Conservation (phyloP, 2,797 vertebrate species). For the Chaetodon trifasciatus region DNA sequence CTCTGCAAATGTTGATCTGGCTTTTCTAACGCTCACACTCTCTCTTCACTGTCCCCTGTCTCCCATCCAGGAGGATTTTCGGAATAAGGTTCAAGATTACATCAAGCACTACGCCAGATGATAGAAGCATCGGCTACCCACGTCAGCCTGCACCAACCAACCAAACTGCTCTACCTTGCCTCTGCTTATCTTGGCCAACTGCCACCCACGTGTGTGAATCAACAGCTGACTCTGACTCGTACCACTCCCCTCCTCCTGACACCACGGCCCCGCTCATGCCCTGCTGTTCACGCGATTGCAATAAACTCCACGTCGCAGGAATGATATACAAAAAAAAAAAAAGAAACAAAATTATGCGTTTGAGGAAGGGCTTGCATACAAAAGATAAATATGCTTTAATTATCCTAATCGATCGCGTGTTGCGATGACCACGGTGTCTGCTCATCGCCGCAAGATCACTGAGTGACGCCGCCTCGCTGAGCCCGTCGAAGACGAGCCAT, state of each 20-base stretch:
- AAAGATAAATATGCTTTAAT: conserved; percentile 63
- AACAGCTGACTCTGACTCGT: conserved; percentile 63
- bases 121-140: conserved; percentile 80
- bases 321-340: conserved; percentile 17
- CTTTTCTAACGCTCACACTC: background rate
- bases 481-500: conserved; percentile 34
- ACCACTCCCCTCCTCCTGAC: conserved; percentile 21
- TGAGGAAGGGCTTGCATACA: conserved; percentile 52
- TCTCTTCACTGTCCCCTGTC: conserved; percentile 34
- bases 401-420: conserved; percentile 51
- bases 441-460: conserved; percentile 15
- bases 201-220: conserved; percentile 52
- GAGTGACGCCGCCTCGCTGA: conserved; percentile 19
- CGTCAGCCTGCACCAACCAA: conserved; percentile 68
- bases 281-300: conserved; percentile 54
- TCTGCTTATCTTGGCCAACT: conserved; percentile 69
- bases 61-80: conserved; percentile 92
- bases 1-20: background rate
- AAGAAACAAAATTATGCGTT: background rate
- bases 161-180: conserved; percentile 77
- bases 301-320: conserved; percentile 62
- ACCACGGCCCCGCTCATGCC: conserved; percentile 31
- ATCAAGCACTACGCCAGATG: conserved; percentile 98
- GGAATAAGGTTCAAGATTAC: conserved; percentile 98
- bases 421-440: conserved; percentile 45